Conservation (phyloP, 2,888 invertebrate genomes). For the Lasioglossum morio region DNA sequence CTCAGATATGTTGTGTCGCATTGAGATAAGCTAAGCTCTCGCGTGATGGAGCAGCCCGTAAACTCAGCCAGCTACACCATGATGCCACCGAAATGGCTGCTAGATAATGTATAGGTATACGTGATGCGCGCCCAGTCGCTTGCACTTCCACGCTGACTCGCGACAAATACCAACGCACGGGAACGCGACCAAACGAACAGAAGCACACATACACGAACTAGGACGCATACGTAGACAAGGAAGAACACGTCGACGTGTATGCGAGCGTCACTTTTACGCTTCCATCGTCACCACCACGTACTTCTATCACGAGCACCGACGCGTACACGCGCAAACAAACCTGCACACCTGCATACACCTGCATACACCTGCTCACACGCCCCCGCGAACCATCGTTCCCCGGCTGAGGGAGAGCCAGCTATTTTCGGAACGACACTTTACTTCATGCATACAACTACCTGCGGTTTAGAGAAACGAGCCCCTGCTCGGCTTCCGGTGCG, state of each 20-base stretch:
- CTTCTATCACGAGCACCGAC: slow-evolving; percentile 34
- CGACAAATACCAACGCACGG: neutral
- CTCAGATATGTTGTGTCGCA: slow-evolving; percentile 82
- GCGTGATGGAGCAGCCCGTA: slow-evolving; percentile 83
- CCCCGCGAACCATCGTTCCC: slow-evolving; percentile 19
- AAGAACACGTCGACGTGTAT: neutral
- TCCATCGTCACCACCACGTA: slow-evolving; percentile 36
- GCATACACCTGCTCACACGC: slow-evolving; percentile 12
- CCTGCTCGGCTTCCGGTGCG: slow-evolving; percentile 9
- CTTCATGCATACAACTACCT: slow-evolving; percentile 37
- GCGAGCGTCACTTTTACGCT: slow-evolving; percentile 39
- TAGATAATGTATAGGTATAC: slow-evolving; percentile 80
- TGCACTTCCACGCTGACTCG: slow-evolving; percentile 44
- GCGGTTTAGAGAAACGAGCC: slow-evolving; percentile 49
- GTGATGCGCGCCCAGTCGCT: slow-evolving; percentile 56
- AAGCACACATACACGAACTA: neutral
- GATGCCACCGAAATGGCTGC: slow-evolving; percentile 81
- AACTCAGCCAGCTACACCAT: slow-evolving; percentile 78
- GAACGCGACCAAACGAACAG: neutral
- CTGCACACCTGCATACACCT: neutral
- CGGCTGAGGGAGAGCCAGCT: slow-evolving; percentile 31
- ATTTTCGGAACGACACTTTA: slow-evolving; percentile 54
- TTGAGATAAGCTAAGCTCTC: slow-evolving; percentile 84
- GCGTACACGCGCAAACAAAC: slow-evolving; percentile 3
- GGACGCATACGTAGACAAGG: neutral